Base-by-base conservation (phyloP, 2,888 invertebrate species). In the Leistus spinibarbis region DNA sequence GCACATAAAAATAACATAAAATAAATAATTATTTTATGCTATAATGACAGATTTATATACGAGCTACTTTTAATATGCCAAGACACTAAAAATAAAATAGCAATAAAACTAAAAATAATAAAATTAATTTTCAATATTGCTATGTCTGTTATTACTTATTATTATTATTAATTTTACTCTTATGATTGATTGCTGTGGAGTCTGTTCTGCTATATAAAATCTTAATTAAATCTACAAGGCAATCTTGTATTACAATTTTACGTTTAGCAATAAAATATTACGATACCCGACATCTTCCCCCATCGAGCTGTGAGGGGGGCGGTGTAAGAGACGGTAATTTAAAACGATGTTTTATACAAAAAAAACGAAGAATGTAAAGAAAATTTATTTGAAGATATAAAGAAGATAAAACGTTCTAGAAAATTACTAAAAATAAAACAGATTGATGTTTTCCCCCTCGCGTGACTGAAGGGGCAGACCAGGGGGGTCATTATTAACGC, bases 241-340 rank as follows among this genome's bases (percentile, higher is more conserved):
- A 70, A 70, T 70, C 70, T 60, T 70, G 69, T 53, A 68, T 70
- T 70, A 70, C 63, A 70, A 70, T 70, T 63, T 63, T 70, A 70
- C 70, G 62, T 70, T 70, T 70, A 70, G 70, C 63, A 63, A 70
- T 70, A 70, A 70, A 70, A 70, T 70, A 63, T 70, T 70, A 70
- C 60, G 60, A 70, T 68, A 60, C 24, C 23, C 40, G 24, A 24
- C 7, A 7, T 24, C 24, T 24, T 69, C 69, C 24, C 24, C 24
- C 10, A 40, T 7, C 10, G 40, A 13, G 40, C 40, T 7, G 5
- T 13, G 40, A 13, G 13, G 13, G 40, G 13, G 40, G 40, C 1
- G 10, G 40, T 40, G 7, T 1, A 40, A 40, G 40, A 5, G 57
- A 60, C 24, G 69, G 40, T 40, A 40, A 40, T 40, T 40, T 40